Evolutionary conservation across 2,113 vertebrate genomes (phyloP).

Genomic region (Colossoma macropomum): DNA sequence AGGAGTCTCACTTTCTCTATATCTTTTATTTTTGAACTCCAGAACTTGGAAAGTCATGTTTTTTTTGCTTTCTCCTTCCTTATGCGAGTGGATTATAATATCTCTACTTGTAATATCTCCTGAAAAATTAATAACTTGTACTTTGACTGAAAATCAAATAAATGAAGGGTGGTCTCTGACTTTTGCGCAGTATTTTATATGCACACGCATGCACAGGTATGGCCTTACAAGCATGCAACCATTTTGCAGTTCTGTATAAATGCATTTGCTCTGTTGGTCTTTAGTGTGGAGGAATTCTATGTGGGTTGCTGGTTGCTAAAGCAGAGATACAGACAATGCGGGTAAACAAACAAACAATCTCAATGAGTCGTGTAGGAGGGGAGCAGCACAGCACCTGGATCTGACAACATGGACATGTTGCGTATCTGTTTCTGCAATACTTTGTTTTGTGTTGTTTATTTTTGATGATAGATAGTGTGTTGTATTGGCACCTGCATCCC

Average conservation of each 20-base stretch:
- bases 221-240: background rate
- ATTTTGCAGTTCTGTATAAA: background rate
- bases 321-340: constrained; percentile 17
- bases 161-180: background rate
- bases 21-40: no score
- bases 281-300: background rate
- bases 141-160: no score
- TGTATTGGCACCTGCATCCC: background rate
- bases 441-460: background rate
- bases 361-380: constrained; percentile 20
- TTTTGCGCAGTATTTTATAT: background rate
- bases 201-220: background rate
- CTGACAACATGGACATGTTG: background rate
- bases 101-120: no score
- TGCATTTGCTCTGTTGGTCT: constrained; percentile 14
- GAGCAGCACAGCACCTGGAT: background rate
- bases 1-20: no score
- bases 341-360: constrained; percentile 32
- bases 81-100: no score
- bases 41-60: no score
- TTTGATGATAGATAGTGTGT: constrained; percentile 7
- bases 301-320: constrained; percentile 13
- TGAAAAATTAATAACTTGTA: no score
- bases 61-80: no score
- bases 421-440: background rate